A percentile compares a stretch with the other conserved stretches of the same genome.
These are phyloP conservation scores for Epinotia brunnichana DNA, from an alignment of 2,888 invertebrate genomes.

Conservation along the genomic window DNA sequence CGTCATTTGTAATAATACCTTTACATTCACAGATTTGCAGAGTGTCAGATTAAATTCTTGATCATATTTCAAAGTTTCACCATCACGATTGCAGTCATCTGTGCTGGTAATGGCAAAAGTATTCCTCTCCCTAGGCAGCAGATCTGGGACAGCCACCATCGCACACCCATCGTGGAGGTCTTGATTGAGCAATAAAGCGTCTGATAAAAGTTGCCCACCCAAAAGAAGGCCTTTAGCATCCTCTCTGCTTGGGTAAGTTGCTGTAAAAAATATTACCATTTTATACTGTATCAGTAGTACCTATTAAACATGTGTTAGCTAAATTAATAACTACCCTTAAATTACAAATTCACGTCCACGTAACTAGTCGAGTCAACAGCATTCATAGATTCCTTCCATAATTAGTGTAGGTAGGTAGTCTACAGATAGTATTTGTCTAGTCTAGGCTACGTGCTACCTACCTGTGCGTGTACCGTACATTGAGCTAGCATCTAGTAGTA, in stretches of 20 bases:
- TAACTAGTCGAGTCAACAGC: too few species aligned
- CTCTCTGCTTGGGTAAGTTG: conserved; percentile 64
- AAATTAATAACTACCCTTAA: too few species aligned
- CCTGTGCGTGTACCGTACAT: too few species aligned
- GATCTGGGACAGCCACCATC: conserved; percentile 57
- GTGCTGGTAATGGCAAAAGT: conserved; percentile 72
- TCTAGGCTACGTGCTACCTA: too few species aligned
- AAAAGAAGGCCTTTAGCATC: conserved; percentile 67
- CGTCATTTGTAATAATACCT: conserved; percentile 51
- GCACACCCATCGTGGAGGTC: conserved; percentile 71
- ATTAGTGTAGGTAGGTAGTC: too few species aligned
- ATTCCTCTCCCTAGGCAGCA: conserved; percentile 59
- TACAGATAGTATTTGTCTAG: too few species aligned
- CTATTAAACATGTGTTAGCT: too few species aligned
- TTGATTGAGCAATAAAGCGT: conserved; percentile 71
- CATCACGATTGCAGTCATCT: conserved; percentile 73
- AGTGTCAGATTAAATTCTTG: conserved; percentile 76
- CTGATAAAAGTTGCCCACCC: conserved; percentile 70
- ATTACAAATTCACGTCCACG: too few species aligned
- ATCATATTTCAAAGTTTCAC: conserved; percentile 71
- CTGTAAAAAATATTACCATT: conserved; percentile 55
- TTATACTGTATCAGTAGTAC: too few species aligned
- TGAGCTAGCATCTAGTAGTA: too few species aligned
- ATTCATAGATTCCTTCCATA: too few species aligned
- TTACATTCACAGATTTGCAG: conserved; percentile 63